Base-by-base conservation (phyloP, 2,113 vertebrate genomes). In the Aegotheles bennettii region DNA sequence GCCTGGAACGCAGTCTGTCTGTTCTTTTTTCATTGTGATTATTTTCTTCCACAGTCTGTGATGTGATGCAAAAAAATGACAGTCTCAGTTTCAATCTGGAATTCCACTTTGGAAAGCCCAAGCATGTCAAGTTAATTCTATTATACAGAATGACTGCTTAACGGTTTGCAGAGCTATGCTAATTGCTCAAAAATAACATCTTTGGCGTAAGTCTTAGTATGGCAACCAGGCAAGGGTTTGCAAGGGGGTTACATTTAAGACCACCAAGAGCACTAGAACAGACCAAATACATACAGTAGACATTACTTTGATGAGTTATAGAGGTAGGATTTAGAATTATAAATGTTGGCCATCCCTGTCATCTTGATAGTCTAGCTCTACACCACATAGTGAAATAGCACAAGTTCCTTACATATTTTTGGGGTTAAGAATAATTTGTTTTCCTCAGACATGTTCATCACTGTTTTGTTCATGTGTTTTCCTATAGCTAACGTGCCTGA, bases 51-150 rank as follows among this genome's bases (percentile, higher is more conserved):
- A 36, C 88, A 86, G 65, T 77, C 84, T 94, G 75, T 64, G 71
- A 93, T 42, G 71, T 84, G 71, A 93, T 70, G 21, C 53, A 88
- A n/a, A n/a, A n/a, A n/a, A 96, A 84, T 75, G 71, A 86, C 83
- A 68, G 87, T 86, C 90, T 95, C 47, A 2, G 59, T 88, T 95
- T 90, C 94, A 88, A 29, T 91, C 92, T 93, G 90, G 85, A 95
- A 96, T 93, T 94, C 87, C 90, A 75, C 47, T 93, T 77, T 11
- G 79, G 73, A 84, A 96, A 88, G 64, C 38, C 56, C 40, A 57
- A 81, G 79, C 85, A 28, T 31, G 60, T 84, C 59, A 92, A 93
- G 75, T 57, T 88, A 93, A 94, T 96, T 93, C 75, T 84, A 47
- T 82, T 80, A 23, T 1, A 73, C 23, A 57, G 89, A 91, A 63